Evolutionary conservation across 2,113 vertebrate genomes (phyloP).

Genomic region (Furnarius figulus): DNA sequence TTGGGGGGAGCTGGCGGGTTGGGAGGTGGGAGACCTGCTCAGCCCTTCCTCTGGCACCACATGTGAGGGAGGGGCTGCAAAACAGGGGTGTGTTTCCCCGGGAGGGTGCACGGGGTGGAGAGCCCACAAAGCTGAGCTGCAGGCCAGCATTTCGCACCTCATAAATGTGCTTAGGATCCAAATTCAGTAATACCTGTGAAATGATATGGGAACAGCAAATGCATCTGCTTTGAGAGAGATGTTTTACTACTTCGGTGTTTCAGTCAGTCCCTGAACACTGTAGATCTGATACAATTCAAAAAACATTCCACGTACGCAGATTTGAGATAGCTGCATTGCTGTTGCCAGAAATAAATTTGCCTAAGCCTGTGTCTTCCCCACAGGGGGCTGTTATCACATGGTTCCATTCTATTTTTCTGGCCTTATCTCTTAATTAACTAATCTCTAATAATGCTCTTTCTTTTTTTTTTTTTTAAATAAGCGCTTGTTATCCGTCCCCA

Average conservation of each 20-base stretch:
- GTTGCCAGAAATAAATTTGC: slow-evolving; percentile 33
- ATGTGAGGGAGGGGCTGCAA: not conserved
- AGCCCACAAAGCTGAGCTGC: not conserved
- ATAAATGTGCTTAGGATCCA: not conserved
- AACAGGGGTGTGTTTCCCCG: fast-evolving
- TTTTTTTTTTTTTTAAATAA: slow-evolving; percentile 5
- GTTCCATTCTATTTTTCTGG: slow-evolving; percentile 40
- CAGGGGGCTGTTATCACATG: slow-evolving; percentile 37
- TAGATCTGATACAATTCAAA: not conserved
- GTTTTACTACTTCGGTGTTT: not conserved
- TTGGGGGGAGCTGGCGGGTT: not conserved
- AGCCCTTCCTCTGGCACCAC: not conserved
- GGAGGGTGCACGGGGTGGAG: not conserved
- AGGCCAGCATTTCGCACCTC: not conserved
- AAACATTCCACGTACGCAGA: fast-evolving
- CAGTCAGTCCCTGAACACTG: not conserved
- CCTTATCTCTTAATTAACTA: slow-evolving; percentile 70
- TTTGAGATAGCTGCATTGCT: not conserved
- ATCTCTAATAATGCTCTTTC: slow-evolving; percentile 66
- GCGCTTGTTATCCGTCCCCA: not conserved
- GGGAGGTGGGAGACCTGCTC: not conserved
- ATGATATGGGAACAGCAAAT: not conserved
- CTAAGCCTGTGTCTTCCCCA: slow-evolving; percentile 18
- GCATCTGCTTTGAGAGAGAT: not conserved
- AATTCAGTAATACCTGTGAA: not conserved